These are phyloP conservation scores for Drosophila repleta DNA, from an alignment of 1,140 invertebrate species.

Conservation along the genomic window DNA sequence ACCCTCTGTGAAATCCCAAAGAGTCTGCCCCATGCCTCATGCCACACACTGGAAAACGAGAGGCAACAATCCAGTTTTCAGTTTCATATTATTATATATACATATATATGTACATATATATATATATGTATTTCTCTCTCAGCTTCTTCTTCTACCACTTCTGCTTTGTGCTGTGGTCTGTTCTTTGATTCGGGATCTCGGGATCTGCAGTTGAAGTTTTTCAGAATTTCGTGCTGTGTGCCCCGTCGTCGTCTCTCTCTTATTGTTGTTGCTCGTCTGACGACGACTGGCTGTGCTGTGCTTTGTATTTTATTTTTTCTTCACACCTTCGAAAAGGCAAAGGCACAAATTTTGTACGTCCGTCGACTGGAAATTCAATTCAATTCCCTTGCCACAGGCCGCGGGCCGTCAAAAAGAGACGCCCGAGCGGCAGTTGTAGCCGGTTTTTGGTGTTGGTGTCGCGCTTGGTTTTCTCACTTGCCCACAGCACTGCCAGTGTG, in stretches of 20 bases:
- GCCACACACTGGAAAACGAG: conserved; percentile 62
- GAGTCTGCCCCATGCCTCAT: conserved; percentile 55
- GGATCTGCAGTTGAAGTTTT: conserved; percentile 74
- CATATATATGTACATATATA: neutral
- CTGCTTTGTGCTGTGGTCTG: neutral
- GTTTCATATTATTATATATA: conserved; percentile 18
- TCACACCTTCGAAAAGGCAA: conserved; percentile 76
- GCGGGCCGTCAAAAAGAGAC: conserved; percentile 17
- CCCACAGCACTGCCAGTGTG: conserved; percentile 29
- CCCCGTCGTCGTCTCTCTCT: conserved; percentile 32
- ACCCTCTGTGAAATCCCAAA: conserved; percentile 72
- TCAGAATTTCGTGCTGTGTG: conserved; percentile 79
- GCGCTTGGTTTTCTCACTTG: conserved; percentile 80
- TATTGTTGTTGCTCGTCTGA: conserved; percentile 30
- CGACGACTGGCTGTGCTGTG: conserved; percentile 34
- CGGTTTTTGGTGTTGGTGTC: conserved; percentile 81
- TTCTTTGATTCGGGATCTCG: conserved; percentile 50
- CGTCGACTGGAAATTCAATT: conserved; percentile 76
- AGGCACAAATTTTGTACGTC: conserved; percentile 75
- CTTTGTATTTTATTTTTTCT: conserved; percentile 81
- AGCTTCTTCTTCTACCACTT: neutral
- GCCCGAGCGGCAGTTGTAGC: conserved; percentile 40
- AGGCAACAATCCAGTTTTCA: conserved; percentile 74
- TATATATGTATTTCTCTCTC: neutral
- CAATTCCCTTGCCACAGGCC: conserved; percentile 70